Percentiles rank a stretch among this genome's conserved stretches.
Evolutionary conservation across 1,140 invertebrate species (phyloP).

Genomic region (Bicyclus anynana): DNA sequence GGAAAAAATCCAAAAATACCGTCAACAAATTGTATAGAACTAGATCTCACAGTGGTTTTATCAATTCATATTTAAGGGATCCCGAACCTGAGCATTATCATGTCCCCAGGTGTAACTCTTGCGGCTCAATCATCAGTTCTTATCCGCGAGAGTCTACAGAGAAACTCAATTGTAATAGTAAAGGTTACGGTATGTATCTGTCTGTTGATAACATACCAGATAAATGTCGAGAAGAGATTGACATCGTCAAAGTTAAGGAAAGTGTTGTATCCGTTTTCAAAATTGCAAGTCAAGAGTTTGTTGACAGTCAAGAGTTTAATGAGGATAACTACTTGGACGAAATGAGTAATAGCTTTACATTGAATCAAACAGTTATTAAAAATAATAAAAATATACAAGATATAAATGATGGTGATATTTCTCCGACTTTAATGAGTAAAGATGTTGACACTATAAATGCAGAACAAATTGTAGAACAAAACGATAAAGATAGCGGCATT

Average conservation of each 20-base stretch:
- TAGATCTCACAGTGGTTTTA: constrained; percentile 61
- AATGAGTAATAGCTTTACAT: constrained; percentile 46
- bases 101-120: constrained; percentile 52
- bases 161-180: constrained; percentile 17
- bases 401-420: background rate
- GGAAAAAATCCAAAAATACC: constrained; percentile 21
- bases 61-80: constrained; percentile 59
- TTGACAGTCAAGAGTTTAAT: constrained; percentile 66
- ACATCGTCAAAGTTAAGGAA: constrained; percentile 46
- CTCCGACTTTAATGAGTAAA: background rate
- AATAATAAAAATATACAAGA: constrained; percentile 20
- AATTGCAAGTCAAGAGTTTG: constrained; percentile 47
- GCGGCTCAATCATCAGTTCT: constrained; percentile 37
- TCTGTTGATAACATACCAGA: constrained; percentile 48
- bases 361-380: constrained; percentile 48
- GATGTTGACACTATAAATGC: background rate
- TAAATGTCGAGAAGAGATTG: constrained; percentile 34
- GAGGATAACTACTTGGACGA: constrained; percentile 65
- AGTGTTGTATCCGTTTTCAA: constrained; percentile 40
- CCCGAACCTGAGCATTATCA: constrained; percentile 66
- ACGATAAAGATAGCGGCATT: background rate
- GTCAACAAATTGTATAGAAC: constrained; percentile 50
- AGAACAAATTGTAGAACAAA: constrained; percentile 13
- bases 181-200: constrained; percentile 33
- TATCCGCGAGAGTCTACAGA: constrained; percentile 37